A percentile compares a stretch with the other conserved stretches of the same genome.
Evolutionary conservation across 2,888 invertebrate genomes (phyloP).

Genomic region (Cephalotes varians): DNA sequence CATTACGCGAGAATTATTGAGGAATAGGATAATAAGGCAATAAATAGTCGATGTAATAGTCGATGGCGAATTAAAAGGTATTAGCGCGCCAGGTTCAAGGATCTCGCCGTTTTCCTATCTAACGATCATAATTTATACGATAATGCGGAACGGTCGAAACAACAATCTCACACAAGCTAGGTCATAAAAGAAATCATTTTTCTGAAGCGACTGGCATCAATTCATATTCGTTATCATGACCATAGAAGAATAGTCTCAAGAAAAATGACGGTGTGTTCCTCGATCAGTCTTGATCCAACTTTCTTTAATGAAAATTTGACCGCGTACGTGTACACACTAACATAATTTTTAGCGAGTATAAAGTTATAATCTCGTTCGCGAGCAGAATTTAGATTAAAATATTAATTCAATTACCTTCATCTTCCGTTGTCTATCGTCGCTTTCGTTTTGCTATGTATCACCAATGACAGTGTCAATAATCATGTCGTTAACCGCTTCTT

Average conservation of each 20-base stretch:
- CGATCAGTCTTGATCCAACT: neutral
- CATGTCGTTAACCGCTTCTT: conserved; percentile 6
- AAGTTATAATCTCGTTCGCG: neutral
- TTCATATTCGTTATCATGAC: neutral
- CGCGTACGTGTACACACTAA: too few relatives aligned
- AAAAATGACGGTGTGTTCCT: neutral
- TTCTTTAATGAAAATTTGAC: neutral
- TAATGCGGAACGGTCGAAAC: neutral
- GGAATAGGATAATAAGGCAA: conserved; percentile 58
- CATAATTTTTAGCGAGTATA: neutral
- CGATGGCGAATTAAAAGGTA: conserved; percentile 43
- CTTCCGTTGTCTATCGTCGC: neutral
- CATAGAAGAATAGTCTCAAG: neutral
- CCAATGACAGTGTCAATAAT: neutral
- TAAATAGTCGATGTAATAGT: conserved; percentile 5
- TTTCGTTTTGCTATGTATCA: neutral
- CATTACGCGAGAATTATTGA: conserved; percentile 38
- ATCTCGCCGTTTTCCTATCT: neutral
- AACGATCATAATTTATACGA: conserved; percentile 21
- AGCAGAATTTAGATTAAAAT: neutral
- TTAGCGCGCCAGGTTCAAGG: conserved; percentile 12
- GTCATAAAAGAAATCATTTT: neutral
- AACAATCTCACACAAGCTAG: neutral
- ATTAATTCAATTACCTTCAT: neutral
- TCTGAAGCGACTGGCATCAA: neutral